phyloP scores from a whole-genome alignment of 2,113 vertebrate species.

The Tichodroma muraria region DNA sequence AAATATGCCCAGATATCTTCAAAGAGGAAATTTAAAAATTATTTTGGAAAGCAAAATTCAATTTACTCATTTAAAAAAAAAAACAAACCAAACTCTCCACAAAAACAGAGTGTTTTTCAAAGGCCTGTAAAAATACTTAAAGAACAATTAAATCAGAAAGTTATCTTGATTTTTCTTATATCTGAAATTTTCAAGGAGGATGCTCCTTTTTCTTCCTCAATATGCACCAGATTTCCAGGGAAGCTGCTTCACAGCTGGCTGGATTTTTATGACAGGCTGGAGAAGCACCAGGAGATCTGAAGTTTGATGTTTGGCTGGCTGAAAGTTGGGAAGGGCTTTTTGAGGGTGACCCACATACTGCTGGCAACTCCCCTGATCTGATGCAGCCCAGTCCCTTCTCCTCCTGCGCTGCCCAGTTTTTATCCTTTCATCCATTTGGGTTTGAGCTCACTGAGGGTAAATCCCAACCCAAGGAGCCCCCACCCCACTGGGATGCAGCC shows the following conservation, averaged over 20 bases:
- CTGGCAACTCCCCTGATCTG: background rate
- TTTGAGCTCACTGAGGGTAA: background rate
- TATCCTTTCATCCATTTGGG: background rate
- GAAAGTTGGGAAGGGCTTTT: background rate
- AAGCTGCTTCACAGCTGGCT: background rate
- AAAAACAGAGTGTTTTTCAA: background rate
- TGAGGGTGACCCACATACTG: background rate
- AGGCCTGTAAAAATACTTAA: background rate
- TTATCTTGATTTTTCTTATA: background rate
- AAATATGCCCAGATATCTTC: background rate
- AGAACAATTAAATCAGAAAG: background rate
- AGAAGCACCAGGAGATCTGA: background rate
- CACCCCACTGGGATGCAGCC: background rate
- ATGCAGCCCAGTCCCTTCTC: background rate
- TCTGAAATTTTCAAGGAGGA: background rate
- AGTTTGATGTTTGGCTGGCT: background rate
- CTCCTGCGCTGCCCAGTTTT: background rate
- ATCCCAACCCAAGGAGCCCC: background rate
- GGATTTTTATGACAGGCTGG: background rate
- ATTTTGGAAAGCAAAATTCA: background rate
- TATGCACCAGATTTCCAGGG: background rate
- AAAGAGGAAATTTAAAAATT: slow-evolving; percentile 2
- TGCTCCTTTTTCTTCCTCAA: background rate
- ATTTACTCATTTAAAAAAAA: background rate
- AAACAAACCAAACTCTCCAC: too few species aligned